Base-by-base conservation (phyloP, 2,888 invertebrate genomes). In the Stramonita haemastoma region DNA sequence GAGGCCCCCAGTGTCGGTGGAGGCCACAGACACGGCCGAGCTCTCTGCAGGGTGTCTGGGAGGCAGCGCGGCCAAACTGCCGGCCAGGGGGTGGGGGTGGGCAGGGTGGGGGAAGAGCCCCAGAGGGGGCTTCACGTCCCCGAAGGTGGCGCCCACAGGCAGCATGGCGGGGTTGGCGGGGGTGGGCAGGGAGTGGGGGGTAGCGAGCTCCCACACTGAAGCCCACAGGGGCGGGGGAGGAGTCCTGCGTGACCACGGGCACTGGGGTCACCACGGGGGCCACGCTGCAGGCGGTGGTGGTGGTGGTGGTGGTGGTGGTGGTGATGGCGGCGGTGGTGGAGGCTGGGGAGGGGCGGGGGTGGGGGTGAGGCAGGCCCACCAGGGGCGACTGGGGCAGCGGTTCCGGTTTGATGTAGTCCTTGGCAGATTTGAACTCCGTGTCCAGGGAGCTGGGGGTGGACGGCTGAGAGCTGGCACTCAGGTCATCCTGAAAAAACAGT, bases 401-500 rank as follows among this genome's bases (percentile, higher is more conserved):
- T 57, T 90, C 90, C 0, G 92, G 91, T 87, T 92, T 91, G 60
- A 91, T 87, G 73, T 87, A 89, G 89, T 91, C 90, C 85, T 91
- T 89, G 66, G 89, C 73, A 66, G 93, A 90, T 90, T 92, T 92
- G 92, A 93, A 93, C 66, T 93, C 95, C 8, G 92, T 93, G 83
- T 94, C 95, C 57, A 93, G 92, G 56, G 95, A 95, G 89, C 95
- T 94, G 15, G 95, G 95, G 79, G 93, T 94, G 70, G 93, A 94
- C 36, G 95, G 94, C n/a, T 94, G 93, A 57, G 95, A 94, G 89
- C 94, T 94, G 29, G 94, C 94, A 87, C 93, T 94, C 88, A 94
- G 89, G 83, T 95, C 94, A 91, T 95, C 95, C 93, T 94, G 90
- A 4, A 91, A 32, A 46, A 46, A 46, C 46, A 46, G 46, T 46